Conservation (phyloP, 1,140 invertebrate genomes). For the Micrasema minimum region DNA sequence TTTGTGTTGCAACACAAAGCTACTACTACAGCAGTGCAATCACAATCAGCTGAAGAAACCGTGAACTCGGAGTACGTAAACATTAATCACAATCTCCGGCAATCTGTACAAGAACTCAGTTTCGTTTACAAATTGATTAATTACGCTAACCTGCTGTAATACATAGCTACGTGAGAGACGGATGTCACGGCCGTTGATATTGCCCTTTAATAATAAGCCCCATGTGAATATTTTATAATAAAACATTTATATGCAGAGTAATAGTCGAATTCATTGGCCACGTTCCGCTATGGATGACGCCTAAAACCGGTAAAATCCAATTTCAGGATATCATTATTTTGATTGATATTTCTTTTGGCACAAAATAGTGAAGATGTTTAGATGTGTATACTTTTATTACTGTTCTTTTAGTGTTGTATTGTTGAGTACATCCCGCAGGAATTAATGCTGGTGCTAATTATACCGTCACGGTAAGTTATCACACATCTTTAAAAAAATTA, state of each 20-base stretch:
- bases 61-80: no score
- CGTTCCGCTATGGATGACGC: slow-evolving; percentile 15
- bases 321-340: slow-evolving; percentile 12
- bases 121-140: slow-evolving; percentile 9
- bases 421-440: slow-evolving; percentile 11
- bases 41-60: neutral
- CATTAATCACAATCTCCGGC: neutral
- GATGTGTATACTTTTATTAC: neutral
- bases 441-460: slow-evolving; percentile 5
- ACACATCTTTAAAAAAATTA: neutral
- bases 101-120: neutral
- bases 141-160: slow-evolving; percentile 27
- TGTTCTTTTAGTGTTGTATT: neutral
- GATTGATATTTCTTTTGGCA: neutral
- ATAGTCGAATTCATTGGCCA: slow-evolving; percentile 3
- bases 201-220: slow-evolving; percentile 34
- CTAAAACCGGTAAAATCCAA: slow-evolving; percentile 12
- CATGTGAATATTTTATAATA: slow-evolving; percentile 36
- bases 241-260: slow-evolving; percentile 34
- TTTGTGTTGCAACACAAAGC: no score
- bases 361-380: slow-evolving; percentile 4
- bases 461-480: slow-evolving; percentile 9
- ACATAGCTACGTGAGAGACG: slow-evolving; percentile 21
- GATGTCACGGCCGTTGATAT: slow-evolving; percentile 32
- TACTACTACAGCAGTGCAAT: neutral